These are phyloP conservation scores for Napeogenes sylphis DNA, from an alignment of 2,888 invertebrate genomes.

Conservation along the genomic window DNA sequence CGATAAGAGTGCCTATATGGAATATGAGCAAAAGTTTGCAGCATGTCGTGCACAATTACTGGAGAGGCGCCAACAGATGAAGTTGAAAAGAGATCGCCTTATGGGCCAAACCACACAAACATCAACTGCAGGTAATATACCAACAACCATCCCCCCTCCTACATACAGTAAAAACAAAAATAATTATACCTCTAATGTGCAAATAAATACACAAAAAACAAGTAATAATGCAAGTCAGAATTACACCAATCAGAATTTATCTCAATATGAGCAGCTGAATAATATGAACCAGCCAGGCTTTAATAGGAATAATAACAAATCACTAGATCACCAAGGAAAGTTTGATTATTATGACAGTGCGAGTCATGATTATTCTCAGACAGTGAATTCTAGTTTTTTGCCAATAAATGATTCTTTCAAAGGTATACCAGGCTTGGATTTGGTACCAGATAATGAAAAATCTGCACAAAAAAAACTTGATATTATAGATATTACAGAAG, in stretches of 20 bases:
- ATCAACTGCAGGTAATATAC: conserved; percentile 38
- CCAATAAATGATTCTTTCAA: conserved; percentile 54
- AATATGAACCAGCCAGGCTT: conserved; percentile 34
- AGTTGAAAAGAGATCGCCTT: conserved; percentile 76
- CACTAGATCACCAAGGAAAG: conserved; percentile 45
- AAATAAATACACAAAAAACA: conserved; percentile 34
- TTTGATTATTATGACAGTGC: conserved; percentile 48
- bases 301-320: conserved; percentile 42
- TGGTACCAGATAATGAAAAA: conserved; percentile 73
- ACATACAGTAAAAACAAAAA: conserved; percentile 32
- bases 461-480: conserved; percentile 38
- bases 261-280: conserved; percentile 42
- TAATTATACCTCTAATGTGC: conserved; percentile 30
- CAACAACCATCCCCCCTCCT: conserved; percentile 42
- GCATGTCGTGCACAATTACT: conserved; percentile 87
- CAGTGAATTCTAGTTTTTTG: conserved; percentile 49
- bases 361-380: conserved; percentile 35
- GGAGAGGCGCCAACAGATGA: conserved; percentile 89
- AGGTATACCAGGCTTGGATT: conserved; percentile 86
- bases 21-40: conserved; percentile 93
- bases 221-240: conserved; percentile 32
- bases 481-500: conserved; percentile 58
- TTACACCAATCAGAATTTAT: conserved; percentile 35
- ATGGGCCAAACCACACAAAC: conserved; percentile 41
- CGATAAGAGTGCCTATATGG: conserved; percentile 89